Evolutionary conservation across 2,797 vertebrate genomes (phyloP), one percentile per base, ranked within the genome.

Genomic region (Momotus momota): DNA sequence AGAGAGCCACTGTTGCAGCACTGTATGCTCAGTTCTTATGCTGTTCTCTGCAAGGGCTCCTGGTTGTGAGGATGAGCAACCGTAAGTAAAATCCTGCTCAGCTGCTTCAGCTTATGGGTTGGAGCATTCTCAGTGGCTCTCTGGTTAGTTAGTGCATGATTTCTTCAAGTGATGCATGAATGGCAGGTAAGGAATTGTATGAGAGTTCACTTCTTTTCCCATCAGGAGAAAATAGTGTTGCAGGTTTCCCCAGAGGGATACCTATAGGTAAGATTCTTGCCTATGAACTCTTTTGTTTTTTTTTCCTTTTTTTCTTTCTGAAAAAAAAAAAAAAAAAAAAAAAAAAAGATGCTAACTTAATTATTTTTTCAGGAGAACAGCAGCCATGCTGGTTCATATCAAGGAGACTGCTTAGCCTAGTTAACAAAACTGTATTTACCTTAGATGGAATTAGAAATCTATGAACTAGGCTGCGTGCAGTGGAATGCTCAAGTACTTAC

Each of bases 11-110:
- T 22, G 19, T 22, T 61, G 79, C 48, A 48, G 64, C 31, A 4
- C 41, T 15, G 31, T 0, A 0, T 43, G 65, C 54, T 72, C 23
- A 1, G 54, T 48, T 54, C 88, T 55, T 10, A 9, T 27, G 71
- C 33, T 8, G 0, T 49, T 54, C 1, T 0, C 58, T 57, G 38
- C 10, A 40, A 2, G 1, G 4, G 38, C 86, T 90, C 19, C 33
- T 3, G 7, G 21, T 41, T 35, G 31, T 70, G 69, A 21, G 12
- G 13, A 29, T 41, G 46, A 40, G 26, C 20, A 65, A 0, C 31
- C 1, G 0, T 1, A 16, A 72, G 26, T 51, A 40, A 82, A 88
- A 55, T 38, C 12, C 40, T 7, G 13, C 55, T 79, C 43, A 43
- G 43, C 10, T 75, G 23, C 83, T 64, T 55, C 58, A 78, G 1